Base-by-base conservation (phyloP, 1,140 invertebrate genomes). In the Aphelinus certus region DNA sequence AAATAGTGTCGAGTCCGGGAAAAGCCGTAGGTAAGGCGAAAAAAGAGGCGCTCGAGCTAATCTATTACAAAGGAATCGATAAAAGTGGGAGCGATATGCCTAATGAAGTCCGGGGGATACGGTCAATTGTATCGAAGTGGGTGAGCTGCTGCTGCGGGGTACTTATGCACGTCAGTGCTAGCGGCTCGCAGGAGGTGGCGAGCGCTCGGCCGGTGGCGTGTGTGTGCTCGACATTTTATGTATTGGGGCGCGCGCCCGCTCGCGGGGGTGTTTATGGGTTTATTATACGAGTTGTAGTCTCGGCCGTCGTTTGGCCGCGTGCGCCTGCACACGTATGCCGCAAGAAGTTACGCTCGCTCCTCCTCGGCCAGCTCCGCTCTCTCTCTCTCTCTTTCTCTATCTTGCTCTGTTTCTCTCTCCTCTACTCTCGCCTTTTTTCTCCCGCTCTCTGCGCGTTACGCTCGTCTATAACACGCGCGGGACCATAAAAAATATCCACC, bases 181-280 rank as follows among this genome's bases (percentile, higher is more conserved):
- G 26, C 26, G 26, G 26, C 26, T 26, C 26, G 26, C 26, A 61
- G 56, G 42, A 53, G 49, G 43, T 53, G 69, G 69, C 64, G 2
- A n/a, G 63, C 55, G 53, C 63, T 46, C 46, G 46, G 46, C 62
- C 46, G 26, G 26, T 26, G 62, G 76, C 79, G 75, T 77, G 75
- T 79, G 81, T 71, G 62, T 77, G 79, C 64, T 56, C 76, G 79
- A 81, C 82, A 80, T 82, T 85, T 83, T 84, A 82, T 83, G 81
- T 82, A 81, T 81, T 78, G 82, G 79, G 80, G 76, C 76, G 78
- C 79, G 73, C 26, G 26, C 26, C 26, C 77, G 69, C 55, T 78
- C 72, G 68, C 72, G 76, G 79, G 86, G 86, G 86, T 86, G 86
- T 87, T 88, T 88, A 88, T 87, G 86, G 86, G 84, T 87, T 86